Evolutionary conservation across 2,888 invertebrate genomes (phyloP), one percentile per base, ranked within the genome.

Genomic region (Cistogaster globosa): DNA sequence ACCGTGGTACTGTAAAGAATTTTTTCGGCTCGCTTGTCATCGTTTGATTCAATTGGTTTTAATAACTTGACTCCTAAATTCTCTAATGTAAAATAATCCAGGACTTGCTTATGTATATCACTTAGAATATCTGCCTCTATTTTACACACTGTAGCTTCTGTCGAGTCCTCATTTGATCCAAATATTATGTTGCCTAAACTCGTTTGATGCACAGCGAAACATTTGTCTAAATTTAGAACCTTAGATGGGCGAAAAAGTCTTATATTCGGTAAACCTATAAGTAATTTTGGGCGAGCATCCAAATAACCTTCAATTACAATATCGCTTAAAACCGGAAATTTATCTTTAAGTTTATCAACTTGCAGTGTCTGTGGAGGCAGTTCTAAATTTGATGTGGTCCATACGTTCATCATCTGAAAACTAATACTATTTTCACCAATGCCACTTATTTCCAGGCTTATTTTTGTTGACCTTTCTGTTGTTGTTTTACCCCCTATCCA

Each of bases 121-220:
- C 48, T 20, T 2, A 65, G 48, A 51, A 60, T 68, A 26, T 60
- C 22, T n/a, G 12, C 71, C 18, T 71, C 57, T 8, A 79, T 79
- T 20, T 42, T 48, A 36, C 72, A 80, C 11, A 72, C 72, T 18
- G 38, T 72, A 18, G 62, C 55, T 6, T 55, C 69, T 2, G 60
- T 14, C n/a, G 55, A 69, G 12, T 69, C 45, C 9, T 78, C 78
- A 20, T 78, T 79, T 16, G 78, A 71, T 14, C 78, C 78, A 48
- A 79, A 79, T 18, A 79, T 18, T 45, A 68, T 18, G 9, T 60
- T 71, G 8, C 58, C 71, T 48, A 60, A 36, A 8, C 8, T 72
- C 42, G 71, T 72, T 20, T 72, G 11, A 45, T 71, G 71, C 16
- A 72, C n/a, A 1, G 71, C 58, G 32, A 68, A 68, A 38, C 14